phyloP scores from a whole-genome alignment of 2,797 vertebrate genomes.

The Coranthus polyacanthus region DNA sequence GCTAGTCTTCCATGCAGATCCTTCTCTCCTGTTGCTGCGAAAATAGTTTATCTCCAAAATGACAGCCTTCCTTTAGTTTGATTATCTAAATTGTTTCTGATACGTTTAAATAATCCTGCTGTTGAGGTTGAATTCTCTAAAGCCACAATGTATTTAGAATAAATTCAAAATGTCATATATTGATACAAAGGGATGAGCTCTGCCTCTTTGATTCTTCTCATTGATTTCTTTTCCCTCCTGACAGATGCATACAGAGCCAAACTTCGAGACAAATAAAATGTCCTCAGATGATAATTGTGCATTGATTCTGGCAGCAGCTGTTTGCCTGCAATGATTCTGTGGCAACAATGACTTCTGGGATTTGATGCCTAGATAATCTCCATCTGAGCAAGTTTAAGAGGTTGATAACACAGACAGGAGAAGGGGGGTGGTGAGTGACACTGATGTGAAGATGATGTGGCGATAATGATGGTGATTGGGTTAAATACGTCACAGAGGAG shows the following conservation, averaged over 20 bases:
- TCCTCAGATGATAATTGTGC: constrained; percentile 21
- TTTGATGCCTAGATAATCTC: constrained; percentile 43
- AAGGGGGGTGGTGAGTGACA: constrained; percentile 1
- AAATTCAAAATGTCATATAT: not conserved
- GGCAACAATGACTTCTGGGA: constrained; percentile 38
- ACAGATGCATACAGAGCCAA: not conserved
- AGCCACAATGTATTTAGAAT: not conserved
- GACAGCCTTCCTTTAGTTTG: not conserved
- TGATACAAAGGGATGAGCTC: not conserved
- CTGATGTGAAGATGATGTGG: constrained; percentile 17
- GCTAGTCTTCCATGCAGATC: constrained; percentile 14
- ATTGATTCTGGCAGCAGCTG: constrained; percentile 47
- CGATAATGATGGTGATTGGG: not conserved
- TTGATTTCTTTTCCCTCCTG: not conserved
- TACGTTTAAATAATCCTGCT: not conserved
- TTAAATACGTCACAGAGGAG: constrained; percentile 21
- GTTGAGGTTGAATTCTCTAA: not conserved
- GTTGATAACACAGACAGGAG: constrained; percentile 11
- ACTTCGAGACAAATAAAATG: not conserved
- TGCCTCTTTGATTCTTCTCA: not conserved
- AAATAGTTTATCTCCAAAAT: constrained; percentile 10
- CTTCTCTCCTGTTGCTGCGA: constrained; percentile 4
- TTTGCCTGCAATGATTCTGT: constrained; percentile 46
- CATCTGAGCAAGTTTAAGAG: constrained; percentile 21
- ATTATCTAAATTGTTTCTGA: not conserved